Conservation (phyloP, 1,140 invertebrate genomes). For the Procambarus clarkii region DNA sequence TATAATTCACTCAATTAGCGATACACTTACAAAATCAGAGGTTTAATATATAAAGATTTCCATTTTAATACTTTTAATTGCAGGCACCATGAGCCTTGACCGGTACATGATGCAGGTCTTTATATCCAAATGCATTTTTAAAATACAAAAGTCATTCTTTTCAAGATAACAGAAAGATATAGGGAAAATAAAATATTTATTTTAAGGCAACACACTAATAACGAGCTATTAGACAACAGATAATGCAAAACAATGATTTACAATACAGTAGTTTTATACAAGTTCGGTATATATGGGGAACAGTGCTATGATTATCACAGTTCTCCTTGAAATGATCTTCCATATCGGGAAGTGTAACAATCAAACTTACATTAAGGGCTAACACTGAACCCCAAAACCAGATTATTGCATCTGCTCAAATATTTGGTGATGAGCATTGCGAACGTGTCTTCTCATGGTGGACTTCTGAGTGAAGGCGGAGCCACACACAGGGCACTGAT, state of each 20-base stretch:
- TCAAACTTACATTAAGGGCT: neutral
- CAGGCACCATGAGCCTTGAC: too few species aligned
- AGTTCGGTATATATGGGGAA: neutral
- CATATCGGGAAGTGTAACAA: neutral
- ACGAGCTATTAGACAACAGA: neutral
- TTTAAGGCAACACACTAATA: neutral
- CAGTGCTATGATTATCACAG: too few species aligned
- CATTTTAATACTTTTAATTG: too few species aligned
- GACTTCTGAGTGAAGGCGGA: conserved; percentile 88
- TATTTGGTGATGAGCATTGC: conserved; percentile 73
- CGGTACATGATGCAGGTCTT: too few species aligned
- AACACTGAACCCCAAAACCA: conserved; percentile 1
- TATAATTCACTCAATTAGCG: too few species aligned
- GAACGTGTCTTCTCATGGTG: conserved; percentile 82
- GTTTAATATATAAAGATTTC: too few species aligned
- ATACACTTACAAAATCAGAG: too few species aligned
- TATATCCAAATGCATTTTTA: too few species aligned
- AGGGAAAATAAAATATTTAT: conserved; percentile 7
- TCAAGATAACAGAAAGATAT: neutral
- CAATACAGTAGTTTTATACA: neutral
- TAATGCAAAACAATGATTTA: neutral
- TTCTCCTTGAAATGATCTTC: neutral
- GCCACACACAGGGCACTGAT: conserved; percentile 85
- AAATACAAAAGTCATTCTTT: neutral
- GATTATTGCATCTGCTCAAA: conserved; percentile 40